A percentile compares a stretch with the other conserved stretches of the same genome.
Conservation (phyloP, 2,888 invertebrate species). For the Girardia tigrina region DNA sequence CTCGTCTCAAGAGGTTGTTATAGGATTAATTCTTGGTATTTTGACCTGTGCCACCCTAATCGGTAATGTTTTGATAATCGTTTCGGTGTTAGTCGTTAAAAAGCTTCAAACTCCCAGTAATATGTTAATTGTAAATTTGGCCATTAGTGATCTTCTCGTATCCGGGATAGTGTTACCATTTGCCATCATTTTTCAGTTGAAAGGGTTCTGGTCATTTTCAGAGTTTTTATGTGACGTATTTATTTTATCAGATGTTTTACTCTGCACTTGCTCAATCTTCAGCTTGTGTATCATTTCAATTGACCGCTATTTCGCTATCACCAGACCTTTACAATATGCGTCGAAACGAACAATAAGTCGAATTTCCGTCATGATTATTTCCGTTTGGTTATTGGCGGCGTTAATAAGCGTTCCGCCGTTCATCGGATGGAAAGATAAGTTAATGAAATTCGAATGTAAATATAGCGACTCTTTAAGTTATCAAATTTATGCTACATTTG, state of each 20-base stretch:
- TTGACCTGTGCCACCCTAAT: conserved; percentile 47
- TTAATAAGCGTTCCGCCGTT: conserved; percentile 44
- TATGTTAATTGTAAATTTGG: conserved; percentile 46
- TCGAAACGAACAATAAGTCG: conserved; percentile 52
- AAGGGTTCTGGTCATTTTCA: conserved; percentile 38
- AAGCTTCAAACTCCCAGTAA: conserved; percentile 44
- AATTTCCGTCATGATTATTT: conserved; percentile 42
- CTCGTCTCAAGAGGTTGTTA: conserved; percentile 1
- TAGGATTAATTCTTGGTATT: conserved; percentile 16
- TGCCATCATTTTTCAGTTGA: conserved; percentile 42
- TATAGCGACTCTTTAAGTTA: conserved; percentile 41
- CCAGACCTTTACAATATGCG: conserved; percentile 42
- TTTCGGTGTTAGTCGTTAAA: conserved; percentile 48
- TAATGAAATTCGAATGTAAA: conserved; percentile 38
- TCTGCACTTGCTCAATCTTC: conserved; percentile 46
- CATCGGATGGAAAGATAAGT: conserved; percentile 41
- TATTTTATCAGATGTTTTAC: conserved; percentile 45
- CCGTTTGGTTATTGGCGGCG: conserved; percentile 42
- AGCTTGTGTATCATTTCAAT: conserved; percentile 45
- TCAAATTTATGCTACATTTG: conserved; percentile 42
- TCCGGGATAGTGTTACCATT: conserved; percentile 50
- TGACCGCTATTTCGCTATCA: conserved; percentile 46
- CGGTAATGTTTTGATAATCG: conserved; percentile 49
- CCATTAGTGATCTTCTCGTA: conserved; percentile 50
- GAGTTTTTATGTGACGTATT: conserved; percentile 45